Base-by-base conservation (phyloP, 2,888 invertebrate species). In the Lypha dubia region DNA sequence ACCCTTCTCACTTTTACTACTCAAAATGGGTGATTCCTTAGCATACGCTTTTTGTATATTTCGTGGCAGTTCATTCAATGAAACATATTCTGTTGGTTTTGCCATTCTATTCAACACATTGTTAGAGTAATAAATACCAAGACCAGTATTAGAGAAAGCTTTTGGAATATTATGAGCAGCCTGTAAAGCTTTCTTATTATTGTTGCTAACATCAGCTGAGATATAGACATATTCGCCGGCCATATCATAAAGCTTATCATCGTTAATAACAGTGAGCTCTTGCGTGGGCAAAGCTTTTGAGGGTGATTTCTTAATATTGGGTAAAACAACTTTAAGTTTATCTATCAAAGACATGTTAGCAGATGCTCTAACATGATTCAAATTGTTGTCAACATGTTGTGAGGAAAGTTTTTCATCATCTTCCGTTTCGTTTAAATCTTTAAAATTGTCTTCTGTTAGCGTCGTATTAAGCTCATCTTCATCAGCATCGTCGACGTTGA, bases 201-300 rank as follows among this genome's bases (percentile, higher is more conserved):
- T 96, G 89, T 96, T 96, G 91, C 96, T 96, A 90, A 95, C 94
- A 76, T 96, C 95, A 92, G 97, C 97, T 53, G 96, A 95, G 89
- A 97, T 96, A 67, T 96, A 97, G 11, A 97, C 97, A 92, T 97
- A 97, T 93, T 97, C 97, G 87, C 96, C 97, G 58, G 90, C 90
- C 58, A 89, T 79, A 83, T 92, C 92, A 84, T 92, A 92, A 75
- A 91, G 89, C 79, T 91, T 89, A 35, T 91, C 91, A 60, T 90
- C 89, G 63, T 88, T 87, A n/a, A 90, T 89, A 79, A 93, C 93
- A 86, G 94, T 93, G 22, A 93, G 90, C 81, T 92, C 92, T n/a
- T 89, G 87, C 0, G 68, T 46, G 44, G 74, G 51, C 15, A 91
- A 89, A 87, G 93, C 93, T 92, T 94, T 94, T 84, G 91, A 62